phyloP scores from a whole-genome alignment of 92 coral and sea anemone genomes.

The Umimayanthus chanpuru region DNA sequence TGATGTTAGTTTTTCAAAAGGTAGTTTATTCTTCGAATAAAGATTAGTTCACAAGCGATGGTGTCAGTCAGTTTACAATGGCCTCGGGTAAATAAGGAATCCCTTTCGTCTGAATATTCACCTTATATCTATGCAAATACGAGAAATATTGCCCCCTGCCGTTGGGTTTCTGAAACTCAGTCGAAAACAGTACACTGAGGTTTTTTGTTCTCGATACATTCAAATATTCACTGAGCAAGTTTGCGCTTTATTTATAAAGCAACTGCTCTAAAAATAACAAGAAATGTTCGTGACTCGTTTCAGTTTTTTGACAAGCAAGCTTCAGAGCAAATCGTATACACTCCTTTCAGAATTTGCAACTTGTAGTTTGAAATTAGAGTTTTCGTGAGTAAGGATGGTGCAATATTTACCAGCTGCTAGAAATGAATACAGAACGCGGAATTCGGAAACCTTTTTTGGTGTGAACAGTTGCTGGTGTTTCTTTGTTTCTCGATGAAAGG shows the following conservation, averaged over 20 bases:
- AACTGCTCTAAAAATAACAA: neutral
- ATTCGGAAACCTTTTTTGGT: neutral
- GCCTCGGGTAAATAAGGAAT: constrained; percentile 39
- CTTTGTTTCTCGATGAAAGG: neutral
- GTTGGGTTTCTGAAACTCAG: constrained; percentile 36
- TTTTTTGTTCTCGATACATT: constrained; percentile 2
- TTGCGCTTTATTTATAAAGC: neutral
- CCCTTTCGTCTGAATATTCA: constrained; percentile 37
- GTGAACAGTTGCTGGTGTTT: neutral
- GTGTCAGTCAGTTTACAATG: constrained; percentile 1
- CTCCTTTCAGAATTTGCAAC: neutral
- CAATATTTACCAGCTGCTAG: constrained; percentile 27
- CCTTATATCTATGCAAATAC: constrained; percentile 43
- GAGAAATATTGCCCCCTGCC: constrained; percentile 50
- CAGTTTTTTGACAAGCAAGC: neutral
- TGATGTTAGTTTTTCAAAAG: neutral
- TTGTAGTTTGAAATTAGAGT: neutral
- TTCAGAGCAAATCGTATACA: neutral
- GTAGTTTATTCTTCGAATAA: constrained; percentile 18
- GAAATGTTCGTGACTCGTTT: neutral
- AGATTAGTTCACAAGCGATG: neutral
- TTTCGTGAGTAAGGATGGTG: neutral
- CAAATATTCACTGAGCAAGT: too few relatives aligned
- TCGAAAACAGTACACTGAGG: constrained; percentile 6
- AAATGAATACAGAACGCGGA: constrained; percentile 10